Evolutionary conservation across 2,113 vertebrate species (phyloP).

Genomic region (Polypterus bichir): DNA sequence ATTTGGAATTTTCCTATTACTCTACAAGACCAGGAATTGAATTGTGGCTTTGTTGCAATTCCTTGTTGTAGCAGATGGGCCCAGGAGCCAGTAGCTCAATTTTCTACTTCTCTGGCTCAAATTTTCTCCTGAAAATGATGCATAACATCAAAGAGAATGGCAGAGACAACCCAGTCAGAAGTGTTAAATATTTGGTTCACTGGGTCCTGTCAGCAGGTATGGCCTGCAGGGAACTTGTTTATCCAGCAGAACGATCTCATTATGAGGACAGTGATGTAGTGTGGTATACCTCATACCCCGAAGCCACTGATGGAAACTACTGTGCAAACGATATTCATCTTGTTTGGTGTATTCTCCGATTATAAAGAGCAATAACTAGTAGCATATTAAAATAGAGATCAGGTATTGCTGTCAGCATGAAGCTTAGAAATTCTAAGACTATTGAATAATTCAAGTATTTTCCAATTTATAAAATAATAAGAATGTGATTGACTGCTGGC

Average conservation of each 20-base stretch:
- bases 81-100: slow-evolving; percentile 27
- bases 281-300: slow-evolving; percentile 29
- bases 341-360: slow-evolving; percentile 24
- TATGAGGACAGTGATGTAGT: slow-evolving; percentile 40
- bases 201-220: slow-evolving; percentile 30
- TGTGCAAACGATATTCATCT: slow-evolving; percentile 28
- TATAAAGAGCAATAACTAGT: slow-evolving; percentile 31
- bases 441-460: slow-evolving; percentile 41
- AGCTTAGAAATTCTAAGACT: slow-evolving; percentile 34
- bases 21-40: slow-evolving; percentile 27
- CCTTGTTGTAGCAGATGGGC: slow-evolving; percentile 12
- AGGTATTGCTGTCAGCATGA: slow-evolving; percentile 25
- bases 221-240: slow-evolving; percentile 32
- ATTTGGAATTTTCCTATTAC: slow-evolving; percentile 22
- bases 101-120: slow-evolving; percentile 32
- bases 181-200: slow-evolving; percentile 35
- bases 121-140: slow-evolving; percentile 33
- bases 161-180: slow-evolving; percentile 23
- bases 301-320: slow-evolving; percentile 36
- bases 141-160: slow-evolving; percentile 23
- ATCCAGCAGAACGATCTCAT: slow-evolving; percentile 35
- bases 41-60: slow-evolving; percentile 26
- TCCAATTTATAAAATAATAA: slow-evolving; percentile 35
- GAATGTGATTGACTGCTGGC: slow-evolving; percentile 30
- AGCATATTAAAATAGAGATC: slow-evolving; percentile 40